Evolutionary conservation across 2,113 vertebrate species (phyloP), one percentile per base, ranked within the genome.

Genomic region (Syngnathus scovelli): DNA sequence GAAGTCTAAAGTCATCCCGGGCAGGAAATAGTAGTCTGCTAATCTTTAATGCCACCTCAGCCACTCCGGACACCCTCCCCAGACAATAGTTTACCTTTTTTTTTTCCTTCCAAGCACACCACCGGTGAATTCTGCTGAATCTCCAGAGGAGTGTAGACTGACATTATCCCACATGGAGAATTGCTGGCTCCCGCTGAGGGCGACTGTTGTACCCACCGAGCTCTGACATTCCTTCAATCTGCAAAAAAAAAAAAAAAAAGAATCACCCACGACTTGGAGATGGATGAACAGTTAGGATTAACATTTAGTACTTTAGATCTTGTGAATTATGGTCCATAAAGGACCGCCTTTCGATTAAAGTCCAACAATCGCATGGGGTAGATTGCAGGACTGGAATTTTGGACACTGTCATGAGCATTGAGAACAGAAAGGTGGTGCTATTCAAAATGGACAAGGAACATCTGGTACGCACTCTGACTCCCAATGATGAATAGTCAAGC

Each of bases 1-100:
- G 61, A 39, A 18, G 7, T 62, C 16, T 62, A 62, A n/a, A 62
- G 61, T 39, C 39, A 3, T 44, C 38, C 39, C 4, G 10, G 61
- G 61, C 21, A 62, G 61, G 61, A 62, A 62, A 62, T 41, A 27
- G 61, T 27, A 62, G 6, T 62, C 61, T 16, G 21, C 13, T 27
- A 15, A 13, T 62, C 39, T 21, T 41, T 23, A 41, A 62, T 43
- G 61, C 11, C 38, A n/a, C 27, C 39, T 62, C 16, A 39, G 19
- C 37, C 37, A 41, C 59, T 38, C n/a, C 2, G 61, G 21, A 23
- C 61, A 23, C 39, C 6, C 41, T 27, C 41, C 61, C 55, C 27
- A 58, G 55, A 16, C 55, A 36, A 58, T 36, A 16, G 1, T 15
- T 58, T 36, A 15, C 27, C 27, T 33, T 36, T 44, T 13, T 62